phyloP scores from a whole-genome alignment of 1,140 invertebrate species.

The Hylaeus anthracinus region DNA sequence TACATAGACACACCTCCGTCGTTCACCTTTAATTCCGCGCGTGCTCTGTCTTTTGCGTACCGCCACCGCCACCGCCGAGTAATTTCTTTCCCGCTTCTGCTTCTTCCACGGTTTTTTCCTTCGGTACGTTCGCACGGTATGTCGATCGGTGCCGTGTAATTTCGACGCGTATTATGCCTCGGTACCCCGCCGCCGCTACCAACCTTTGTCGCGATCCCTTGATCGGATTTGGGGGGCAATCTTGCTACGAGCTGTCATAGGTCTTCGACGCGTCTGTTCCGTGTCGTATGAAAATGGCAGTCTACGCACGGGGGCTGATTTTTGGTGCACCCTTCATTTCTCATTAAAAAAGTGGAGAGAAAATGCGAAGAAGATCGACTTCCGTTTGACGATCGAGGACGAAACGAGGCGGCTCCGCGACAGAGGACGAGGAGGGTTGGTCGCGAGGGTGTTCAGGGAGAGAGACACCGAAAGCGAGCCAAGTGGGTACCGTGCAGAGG shows the following conservation, averaged over 20 bases:
- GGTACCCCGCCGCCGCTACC: neutral
- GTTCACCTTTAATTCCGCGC: slow-evolving; percentile 69
- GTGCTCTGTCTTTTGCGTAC: slow-evolving; percentile 51
- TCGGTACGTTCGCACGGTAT: neutral
- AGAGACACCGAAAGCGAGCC: neutral
- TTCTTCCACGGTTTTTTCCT: neutral
- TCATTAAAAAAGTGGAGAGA: neutral
- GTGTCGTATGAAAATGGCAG: too few species aligned
- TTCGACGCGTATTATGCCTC: neutral
- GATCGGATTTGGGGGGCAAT: neutral
- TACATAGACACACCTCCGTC: slow-evolving; percentile 75
- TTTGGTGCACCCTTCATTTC: too few species aligned
- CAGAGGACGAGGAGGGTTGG: slow-evolving; percentile 27
- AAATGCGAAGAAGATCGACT: neutral
- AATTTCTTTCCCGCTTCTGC: slow-evolving; percentile 24
- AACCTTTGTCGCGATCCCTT: slow-evolving; percentile 1
- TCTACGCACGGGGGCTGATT: too few species aligned
- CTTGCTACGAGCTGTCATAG: too few species aligned
- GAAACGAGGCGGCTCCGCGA: too few species aligned
- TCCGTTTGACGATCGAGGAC: neutral
- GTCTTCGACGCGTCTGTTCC: too few species aligned
- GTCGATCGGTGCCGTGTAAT: slow-evolving; percentile 14
- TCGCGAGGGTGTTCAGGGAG: neutral
- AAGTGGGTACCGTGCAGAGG: neutral
- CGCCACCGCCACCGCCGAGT: slow-evolving; percentile 13